Evolutionary conservation across 2,113 vertebrate genomes (phyloP).

Genomic region (Bothrops jararaca): DNA sequence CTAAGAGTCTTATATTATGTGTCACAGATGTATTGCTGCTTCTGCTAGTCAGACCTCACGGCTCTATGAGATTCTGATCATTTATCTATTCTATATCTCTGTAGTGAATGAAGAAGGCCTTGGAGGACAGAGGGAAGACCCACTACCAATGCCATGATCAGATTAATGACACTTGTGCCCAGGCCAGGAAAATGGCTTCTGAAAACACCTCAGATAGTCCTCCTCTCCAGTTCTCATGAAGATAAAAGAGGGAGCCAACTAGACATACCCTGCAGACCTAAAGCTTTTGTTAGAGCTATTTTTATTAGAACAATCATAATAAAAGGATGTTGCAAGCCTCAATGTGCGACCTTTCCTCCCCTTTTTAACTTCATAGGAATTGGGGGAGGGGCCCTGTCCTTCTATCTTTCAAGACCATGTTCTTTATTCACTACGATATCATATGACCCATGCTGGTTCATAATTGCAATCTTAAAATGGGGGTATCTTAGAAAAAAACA

Average conservation of each 20-base stretch:
- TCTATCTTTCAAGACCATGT: background rate
- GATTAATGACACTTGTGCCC: background rate
- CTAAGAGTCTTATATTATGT: background rate
- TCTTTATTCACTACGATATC: background rate
- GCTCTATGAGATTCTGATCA: background rate
- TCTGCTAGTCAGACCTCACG: background rate
- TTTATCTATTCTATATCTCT: background rate
- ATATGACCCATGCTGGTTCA: background rate
- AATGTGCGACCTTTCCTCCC: background rate
- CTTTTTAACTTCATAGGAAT: background rate
- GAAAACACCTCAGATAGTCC: background rate
- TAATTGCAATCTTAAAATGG: background rate
- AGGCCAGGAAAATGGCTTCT: background rate
- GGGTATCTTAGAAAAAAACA: background rate
- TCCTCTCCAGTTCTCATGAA: background rate
- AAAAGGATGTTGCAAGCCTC: background rate
- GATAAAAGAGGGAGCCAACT: background rate
- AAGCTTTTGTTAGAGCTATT: background rate
- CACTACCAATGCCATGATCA: background rate
- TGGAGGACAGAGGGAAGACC: background rate
- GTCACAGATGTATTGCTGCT: background rate
- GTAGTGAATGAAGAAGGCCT: background rate
- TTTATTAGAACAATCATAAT: background rate
- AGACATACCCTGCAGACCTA: background rate
- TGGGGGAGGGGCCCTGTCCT: background rate